Conservation (phyloP, 2,797 vertebrate genomes). For the Sebastolobus altivelis region DNA sequence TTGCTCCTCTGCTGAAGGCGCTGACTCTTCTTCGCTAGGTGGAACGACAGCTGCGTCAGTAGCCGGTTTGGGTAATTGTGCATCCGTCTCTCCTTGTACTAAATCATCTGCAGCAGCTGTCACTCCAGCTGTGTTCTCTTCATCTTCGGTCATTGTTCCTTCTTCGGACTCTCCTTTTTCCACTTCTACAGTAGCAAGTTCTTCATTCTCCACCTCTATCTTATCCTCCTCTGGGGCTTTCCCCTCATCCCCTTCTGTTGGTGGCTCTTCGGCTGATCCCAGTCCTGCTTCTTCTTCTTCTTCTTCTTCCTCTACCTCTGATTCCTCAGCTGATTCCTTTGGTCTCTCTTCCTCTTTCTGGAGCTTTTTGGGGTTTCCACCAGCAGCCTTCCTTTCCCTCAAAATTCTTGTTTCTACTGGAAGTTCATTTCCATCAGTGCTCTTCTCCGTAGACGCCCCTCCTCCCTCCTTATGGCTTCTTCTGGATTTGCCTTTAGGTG, state of each 20-base stretch:
- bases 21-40: not conserved
- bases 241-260: constrained; percentile 50
- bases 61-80: not conserved
- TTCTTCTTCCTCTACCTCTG: constrained; percentile 53
- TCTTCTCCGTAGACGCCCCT: not conserved
- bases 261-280: constrained; percentile 51
- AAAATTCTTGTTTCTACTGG: not conserved
- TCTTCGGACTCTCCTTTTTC: constrained; percentile 12
- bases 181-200: not conserved
- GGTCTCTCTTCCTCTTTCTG: not conserved
- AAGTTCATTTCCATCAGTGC: not conserved
- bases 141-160: not conserved
- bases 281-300: constrained; percentile 21
- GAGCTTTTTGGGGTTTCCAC: too few relatives aligned
- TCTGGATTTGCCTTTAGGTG: not conserved
- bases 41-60: not conserved
- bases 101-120: not conserved
- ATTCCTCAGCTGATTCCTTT: constrained; percentile 73
- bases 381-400: too few relatives aligned
- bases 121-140: not conserved
- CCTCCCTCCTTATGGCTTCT: not conserved
- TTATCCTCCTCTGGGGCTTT: constrained; percentile 59
- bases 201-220: not conserved
- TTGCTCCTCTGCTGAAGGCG: constrained; percentile 10
- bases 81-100: not conserved